Percentiles rank a stretch among this genome's conserved stretches.
phyloP scores from a whole-genome alignment of 2,797 vertebrate species.

The Enteromius afrohamiltoni region DNA sequence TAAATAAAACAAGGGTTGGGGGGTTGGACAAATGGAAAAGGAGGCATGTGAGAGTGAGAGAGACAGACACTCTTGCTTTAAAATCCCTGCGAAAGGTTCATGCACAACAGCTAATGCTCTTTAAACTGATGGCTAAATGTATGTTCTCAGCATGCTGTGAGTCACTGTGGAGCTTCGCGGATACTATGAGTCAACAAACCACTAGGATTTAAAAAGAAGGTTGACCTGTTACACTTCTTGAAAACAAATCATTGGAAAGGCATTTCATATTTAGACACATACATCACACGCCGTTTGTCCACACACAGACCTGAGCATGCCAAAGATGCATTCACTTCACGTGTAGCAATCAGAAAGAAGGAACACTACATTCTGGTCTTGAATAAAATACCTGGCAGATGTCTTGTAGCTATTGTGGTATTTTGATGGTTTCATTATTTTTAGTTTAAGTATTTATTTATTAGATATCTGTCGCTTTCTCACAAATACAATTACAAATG shows the following conservation, averaged over 20 bases:
- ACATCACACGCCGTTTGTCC: conserved; percentile 6
- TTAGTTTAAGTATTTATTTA: not conserved
- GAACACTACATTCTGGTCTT: not conserved
- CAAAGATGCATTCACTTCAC: conserved; percentile 1
- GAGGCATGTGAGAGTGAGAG: conserved; percentile 33
- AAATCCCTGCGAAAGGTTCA: conserved; percentile 24
- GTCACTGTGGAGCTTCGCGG: not conserved
- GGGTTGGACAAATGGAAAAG: conserved; percentile 63
- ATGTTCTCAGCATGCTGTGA: conserved; percentile 24
- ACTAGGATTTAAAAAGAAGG: conserved; percentile 31
- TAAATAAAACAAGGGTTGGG: conserved; percentile 40
- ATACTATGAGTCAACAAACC: conserved; percentile 26
- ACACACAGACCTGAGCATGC: not conserved
- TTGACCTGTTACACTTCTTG: conserved; percentile 31
- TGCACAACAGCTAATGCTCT: conserved; percentile 7
- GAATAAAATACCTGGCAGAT: conserved; percentile 4
- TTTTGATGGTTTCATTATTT: not conserved
- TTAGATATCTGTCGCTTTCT: not conserved
- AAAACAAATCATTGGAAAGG: conserved; percentile 44
- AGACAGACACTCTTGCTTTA: conserved; percentile 7
- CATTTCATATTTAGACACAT: conserved; percentile 25
- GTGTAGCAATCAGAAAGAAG: not conserved
- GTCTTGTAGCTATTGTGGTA: no score
- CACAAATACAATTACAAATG: no score
- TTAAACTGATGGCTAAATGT: conserved; percentile 30